phyloP scores from a whole-genome alignment of 2,888 invertebrate species.

The Andrena dorsata region DNA sequence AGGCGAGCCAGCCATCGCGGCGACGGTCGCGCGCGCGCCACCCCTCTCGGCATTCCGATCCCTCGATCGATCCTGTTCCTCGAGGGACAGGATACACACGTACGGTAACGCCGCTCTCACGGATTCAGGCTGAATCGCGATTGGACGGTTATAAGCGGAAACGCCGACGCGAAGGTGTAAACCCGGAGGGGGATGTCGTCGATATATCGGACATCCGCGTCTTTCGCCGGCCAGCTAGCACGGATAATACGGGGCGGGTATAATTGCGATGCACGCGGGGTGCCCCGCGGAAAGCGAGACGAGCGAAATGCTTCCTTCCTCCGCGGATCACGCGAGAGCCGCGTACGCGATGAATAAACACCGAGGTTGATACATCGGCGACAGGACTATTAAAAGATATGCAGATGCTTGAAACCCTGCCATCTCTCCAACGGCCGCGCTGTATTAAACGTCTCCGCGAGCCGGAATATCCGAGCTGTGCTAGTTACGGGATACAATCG shows the following conservation, averaged over 20 bases:
- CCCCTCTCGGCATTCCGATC: conserved; percentile 70
- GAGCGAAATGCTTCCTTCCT: conserved; percentile 1
- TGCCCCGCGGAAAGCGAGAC: neutral
- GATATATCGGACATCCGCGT: conserved; percentile 47
- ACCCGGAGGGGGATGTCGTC: conserved; percentile 45
- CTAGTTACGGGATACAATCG: no score
- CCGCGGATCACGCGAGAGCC: neutral
- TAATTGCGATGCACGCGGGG: conserved; percentile 21
- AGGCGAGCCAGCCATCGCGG: conserved; percentile 73
- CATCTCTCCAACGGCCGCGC: neutral
- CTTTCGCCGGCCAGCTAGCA: conserved; percentile 19
- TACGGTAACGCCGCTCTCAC: conserved; percentile 18
- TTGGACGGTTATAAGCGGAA: conserved; percentile 68
- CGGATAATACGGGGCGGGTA: conserved; percentile 22
- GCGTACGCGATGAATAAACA: neutral
- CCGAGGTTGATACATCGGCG: neutral
- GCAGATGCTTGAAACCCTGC: neutral
- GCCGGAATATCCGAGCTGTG: no score
- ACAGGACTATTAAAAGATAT: neutral
- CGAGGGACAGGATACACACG: conserved; percentile 61
- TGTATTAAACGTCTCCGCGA: no score
- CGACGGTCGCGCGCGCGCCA: conserved; percentile 62
- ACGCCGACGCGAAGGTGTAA: conserved; percentile 58
- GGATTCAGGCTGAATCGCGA: conserved; percentile 56
- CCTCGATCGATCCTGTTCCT: conserved; percentile 71